phyloP scores from a whole-genome alignment of 2,888 invertebrate genomes.

The Eupithecia abbreviata region DNA sequence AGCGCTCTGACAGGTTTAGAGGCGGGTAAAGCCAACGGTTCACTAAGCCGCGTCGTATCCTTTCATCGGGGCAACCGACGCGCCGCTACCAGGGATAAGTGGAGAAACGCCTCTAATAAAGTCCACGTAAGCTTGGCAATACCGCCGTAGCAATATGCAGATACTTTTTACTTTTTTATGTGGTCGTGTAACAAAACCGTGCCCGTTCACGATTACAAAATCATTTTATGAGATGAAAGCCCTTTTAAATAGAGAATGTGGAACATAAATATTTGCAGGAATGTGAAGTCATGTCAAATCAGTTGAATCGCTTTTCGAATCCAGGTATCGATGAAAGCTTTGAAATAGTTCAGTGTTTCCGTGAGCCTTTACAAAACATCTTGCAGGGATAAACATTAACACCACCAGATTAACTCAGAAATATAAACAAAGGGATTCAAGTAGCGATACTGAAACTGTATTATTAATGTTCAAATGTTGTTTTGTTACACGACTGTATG shows the following conservation, averaged over 20 bases:
- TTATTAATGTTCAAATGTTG: slow-evolving; percentile 35
- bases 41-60: slow-evolving; percentile 86
- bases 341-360: slow-evolving; percentile 31
- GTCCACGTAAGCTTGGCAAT: slow-evolving; percentile 86
- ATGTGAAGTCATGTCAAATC: slow-evolving; percentile 1
- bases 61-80: slow-evolving; percentile 85
- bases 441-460: slow-evolving; percentile 28
- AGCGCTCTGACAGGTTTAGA: slow-evolving; percentile 87
- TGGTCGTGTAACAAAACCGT: slow-evolving; percentile 44
- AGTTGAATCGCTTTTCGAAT: not conserved
- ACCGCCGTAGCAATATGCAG: slow-evolving; percentile 42
- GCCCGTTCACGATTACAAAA: not conserved
- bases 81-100: slow-evolving; percentile 79
- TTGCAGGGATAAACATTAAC: slow-evolving; percentile 27
- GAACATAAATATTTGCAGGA: slow-evolving; percentile 13
- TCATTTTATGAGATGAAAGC: not conserved
- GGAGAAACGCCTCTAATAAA: slow-evolving; percentile 89
- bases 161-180: slow-evolving; percentile 25
- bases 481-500: slow-evolving; percentile 45
- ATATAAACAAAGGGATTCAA: slow-evolving; percentile 36
- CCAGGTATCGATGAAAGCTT: slow-evolving; percentile 11
- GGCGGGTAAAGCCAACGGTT: slow-evolving; percentile 85
- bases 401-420: slow-evolving; percentile 9
- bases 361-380: slow-evolving; percentile 1
- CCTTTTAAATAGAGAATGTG: not conserved